Base-by-base conservation (phyloP, 2,888 invertebrate genomes). In the Drosophila nr. perissopoda region DNA sequence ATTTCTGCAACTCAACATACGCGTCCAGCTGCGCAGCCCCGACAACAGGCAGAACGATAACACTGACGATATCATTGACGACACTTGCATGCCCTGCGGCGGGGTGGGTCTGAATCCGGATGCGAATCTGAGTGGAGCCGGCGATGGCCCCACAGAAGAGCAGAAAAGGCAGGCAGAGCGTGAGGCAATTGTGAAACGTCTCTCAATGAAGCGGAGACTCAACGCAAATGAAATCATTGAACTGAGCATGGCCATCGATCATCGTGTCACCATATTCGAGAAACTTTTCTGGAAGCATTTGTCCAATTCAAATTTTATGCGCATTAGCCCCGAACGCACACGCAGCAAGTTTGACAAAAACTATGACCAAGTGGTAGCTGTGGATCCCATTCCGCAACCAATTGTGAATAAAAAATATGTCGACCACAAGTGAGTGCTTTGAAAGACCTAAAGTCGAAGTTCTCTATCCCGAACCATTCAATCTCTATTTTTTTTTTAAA, bases 211-310 rank as follows among this genome's bases (percentile, higher is more conserved):
- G 21, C 75, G 65, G 7, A 80, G 72, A 10, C 59, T 87, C 25
- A 82, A 31, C 18, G 48, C 85, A 13, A 89, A 89, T 33, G 87
- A 87, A 56, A 56, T 87, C 29, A 87, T 87, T n/a, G 88, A 89
- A 7, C 65, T 87, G 18, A 87, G 80, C 60, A 87, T 87, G 89
- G 83, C 87, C 63, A 80, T 87, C 25, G 89, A 87, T 57, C 83
- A 87, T 46, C 83, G 87, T 1, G 63, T 74, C 1, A 91, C 92
- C 6, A 89, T 92, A 25, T 92, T 92, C 58, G 91, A 92, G 68
- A 91, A 91, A 72, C 83, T 92, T 34, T 92, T 90, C 76, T 92
- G 91, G 91, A 90, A 91, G 36, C 88, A 91, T 66, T 73, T 92
- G 6, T 85, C 91, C 11, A 85, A 90, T 61, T 89, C 91, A 2